A percentile compares a stretch with the other conserved stretches of the same genome.
Evolutionary conservation across 1,140 invertebrate species (phyloP).

Genomic region (Pantala flavescens): DNA sequence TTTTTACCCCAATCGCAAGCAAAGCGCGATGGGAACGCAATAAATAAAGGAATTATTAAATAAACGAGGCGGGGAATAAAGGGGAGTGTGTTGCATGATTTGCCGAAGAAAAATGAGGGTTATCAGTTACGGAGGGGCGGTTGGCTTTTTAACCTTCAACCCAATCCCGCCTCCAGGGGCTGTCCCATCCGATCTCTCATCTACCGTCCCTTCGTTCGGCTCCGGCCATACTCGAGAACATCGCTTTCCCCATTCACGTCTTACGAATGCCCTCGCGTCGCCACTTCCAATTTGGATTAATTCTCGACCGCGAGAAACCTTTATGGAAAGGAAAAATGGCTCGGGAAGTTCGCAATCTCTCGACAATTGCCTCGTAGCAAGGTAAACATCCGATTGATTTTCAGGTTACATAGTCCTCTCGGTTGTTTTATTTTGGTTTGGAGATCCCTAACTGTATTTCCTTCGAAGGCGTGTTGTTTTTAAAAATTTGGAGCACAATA

Average conservation of each 20-base stretch:
- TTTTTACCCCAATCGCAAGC: not conserved
- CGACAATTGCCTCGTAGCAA: too few species aligned
- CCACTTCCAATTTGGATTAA: too few species aligned
- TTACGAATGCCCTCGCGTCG: too few species aligned
- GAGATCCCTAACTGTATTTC: too few species aligned
- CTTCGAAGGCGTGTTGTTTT: too few species aligned
- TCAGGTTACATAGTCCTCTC: too few species aligned
- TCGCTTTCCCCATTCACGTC: not conserved
- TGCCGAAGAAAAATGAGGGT: constrained; percentile 8
- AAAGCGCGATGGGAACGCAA: not conserved
- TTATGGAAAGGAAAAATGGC: too few species aligned
- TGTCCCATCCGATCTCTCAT: not conserved
- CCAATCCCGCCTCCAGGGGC: not conserved
- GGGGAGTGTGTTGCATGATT: not conserved
- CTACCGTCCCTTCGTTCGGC: not conserved
- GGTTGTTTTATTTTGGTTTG: too few species aligned
- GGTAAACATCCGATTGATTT: too few species aligned
- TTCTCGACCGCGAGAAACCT: too few species aligned
- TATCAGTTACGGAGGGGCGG: not conserved
- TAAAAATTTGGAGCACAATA: too few species aligned
- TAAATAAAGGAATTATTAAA: not conserved
- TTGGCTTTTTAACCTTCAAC: constrained; percentile 6
- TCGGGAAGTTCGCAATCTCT: too few species aligned
- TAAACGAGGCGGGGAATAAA: not conserved
- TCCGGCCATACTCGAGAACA: not conserved